Percentiles rank a stretch among this genome's conserved stretches.
Conservation (phyloP, 1,140 invertebrate genomes). For the Mycetomoellerius zeteki region DNA sequence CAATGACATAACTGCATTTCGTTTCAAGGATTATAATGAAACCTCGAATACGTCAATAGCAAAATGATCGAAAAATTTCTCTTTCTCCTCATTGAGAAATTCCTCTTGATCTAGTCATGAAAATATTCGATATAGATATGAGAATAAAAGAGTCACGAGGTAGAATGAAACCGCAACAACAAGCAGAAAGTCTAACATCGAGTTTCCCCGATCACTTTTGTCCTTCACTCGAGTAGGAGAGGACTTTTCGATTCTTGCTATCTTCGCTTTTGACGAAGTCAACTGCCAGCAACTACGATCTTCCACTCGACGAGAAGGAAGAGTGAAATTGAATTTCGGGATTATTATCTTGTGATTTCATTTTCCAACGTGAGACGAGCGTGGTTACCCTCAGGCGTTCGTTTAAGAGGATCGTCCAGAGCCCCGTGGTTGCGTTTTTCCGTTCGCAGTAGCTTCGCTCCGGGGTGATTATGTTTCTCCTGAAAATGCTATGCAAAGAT, state of each 20-base stretch:
- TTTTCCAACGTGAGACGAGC: slow-evolving; percentile 49
- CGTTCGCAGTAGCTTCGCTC: neutral
- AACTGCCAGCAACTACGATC: slow-evolving; percentile 9
- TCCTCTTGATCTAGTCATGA: neutral
- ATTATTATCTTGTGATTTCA: slow-evolving; percentile 64
- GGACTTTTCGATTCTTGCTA: slow-evolving; percentile 22
- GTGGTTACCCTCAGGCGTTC: slow-evolving; percentile 30
- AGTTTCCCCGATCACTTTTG: neutral
- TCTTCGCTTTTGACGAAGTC: slow-evolving; percentile 32
- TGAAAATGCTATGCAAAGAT: neutral
- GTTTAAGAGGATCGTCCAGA: slow-evolving; percentile 49
- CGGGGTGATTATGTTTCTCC: slow-evolving; percentile 5
- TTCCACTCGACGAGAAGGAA: slow-evolving; percentile 24
- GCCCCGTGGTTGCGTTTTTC: slow-evolving; percentile 20
- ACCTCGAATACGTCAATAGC: neutral
- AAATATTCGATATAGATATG: slow-evolving; percentile 8
- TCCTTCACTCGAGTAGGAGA: neutral
- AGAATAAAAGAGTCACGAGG: slow-evolving; percentile 21
- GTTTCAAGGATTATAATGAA: neutral
- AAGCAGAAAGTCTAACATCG: slow-evolving; percentile 6
- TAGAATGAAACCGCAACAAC: slow-evolving; percentile 3
- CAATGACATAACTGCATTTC: neutral
- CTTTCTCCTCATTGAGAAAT: neutral
- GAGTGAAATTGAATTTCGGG: slow-evolving; percentile 43
- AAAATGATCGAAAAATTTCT: slow-evolving; percentile 18